A percentile compares a stretch with the other conserved stretches of the same genome.
These are phyloP conservation scores for Kryptolebias ocellatus DNA, from an alignment of 2,797 vertebrate species.

Conservation along the genomic window DNA sequence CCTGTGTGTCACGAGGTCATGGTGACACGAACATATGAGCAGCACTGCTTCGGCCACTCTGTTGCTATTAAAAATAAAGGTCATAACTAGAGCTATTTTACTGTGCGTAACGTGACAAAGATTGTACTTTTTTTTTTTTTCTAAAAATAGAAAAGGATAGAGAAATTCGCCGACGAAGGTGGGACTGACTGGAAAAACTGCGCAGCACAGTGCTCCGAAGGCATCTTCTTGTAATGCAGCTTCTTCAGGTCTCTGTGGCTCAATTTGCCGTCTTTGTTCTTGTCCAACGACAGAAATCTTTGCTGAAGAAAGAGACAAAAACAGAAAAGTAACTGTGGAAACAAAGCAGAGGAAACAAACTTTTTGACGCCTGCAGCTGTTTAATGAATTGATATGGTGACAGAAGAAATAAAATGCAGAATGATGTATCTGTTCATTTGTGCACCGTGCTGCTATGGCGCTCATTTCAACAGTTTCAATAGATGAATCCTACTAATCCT, in stretches of 20 bases:
- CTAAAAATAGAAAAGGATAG: neutral
- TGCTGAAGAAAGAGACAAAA: slow-evolving; percentile 41
- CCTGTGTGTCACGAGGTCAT: slow-evolving; percentile 24
- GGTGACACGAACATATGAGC: slow-evolving; percentile 11
- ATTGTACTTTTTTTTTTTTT: neutral
- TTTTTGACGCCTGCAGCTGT: neutral
- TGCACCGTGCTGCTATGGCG: too few species aligned
- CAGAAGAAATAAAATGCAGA: neutral
- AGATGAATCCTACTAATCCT: too few species aligned
- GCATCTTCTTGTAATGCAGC: slow-evolving; percentile 74
- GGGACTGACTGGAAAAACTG: slow-evolving; percentile 67
- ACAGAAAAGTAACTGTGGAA: neutral
- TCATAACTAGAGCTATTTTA: neutral
- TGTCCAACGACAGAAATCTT: slow-evolving; percentile 65
- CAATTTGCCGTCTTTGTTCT: slow-evolving; percentile 73
- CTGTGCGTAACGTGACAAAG: neutral
- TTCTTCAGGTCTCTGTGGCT: slow-evolving; percentile 76
- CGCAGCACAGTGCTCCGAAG: slow-evolving; percentile 66
- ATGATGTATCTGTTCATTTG: neutral
- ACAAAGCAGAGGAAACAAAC: neutral
- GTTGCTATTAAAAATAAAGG: slow-evolving; percentile 7
- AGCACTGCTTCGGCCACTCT: neutral
- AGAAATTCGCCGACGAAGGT: neutral
- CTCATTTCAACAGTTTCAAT: neutral
- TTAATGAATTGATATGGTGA: neutral